phyloP scores from a whole-genome alignment of 1,140 invertebrate genomes.

The Orussus abietinus region DNA sequence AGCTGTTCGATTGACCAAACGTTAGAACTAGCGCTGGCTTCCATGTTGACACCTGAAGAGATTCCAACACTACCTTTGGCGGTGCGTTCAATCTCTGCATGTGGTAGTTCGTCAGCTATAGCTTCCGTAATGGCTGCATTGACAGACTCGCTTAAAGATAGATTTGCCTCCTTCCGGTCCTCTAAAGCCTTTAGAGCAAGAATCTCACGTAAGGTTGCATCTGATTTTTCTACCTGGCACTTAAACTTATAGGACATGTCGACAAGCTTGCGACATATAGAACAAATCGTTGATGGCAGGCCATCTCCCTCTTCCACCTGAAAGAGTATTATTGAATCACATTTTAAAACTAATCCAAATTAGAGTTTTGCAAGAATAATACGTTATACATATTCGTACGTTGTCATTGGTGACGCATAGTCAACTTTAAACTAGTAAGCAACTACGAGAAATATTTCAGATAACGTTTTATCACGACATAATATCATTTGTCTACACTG shows the following conservation, averaged over 20 bases:
- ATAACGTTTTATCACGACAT: no score
- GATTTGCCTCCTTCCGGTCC: not conserved
- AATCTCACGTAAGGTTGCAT: constrained; percentile 32
- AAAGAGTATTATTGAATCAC: no score
- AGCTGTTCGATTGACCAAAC: not conserved
- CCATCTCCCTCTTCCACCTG: constrained; percentile 48
- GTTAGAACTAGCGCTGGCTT: not conserved
- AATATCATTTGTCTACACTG: no score
- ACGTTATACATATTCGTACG: no score
- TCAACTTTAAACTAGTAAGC: no score
- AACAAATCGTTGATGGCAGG: constrained; percentile 45
- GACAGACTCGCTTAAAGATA: constrained; percentile 13
- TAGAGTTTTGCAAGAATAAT: not conserved
- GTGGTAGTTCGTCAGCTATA: constrained; percentile 12
- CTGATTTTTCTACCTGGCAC: constrained; percentile 46
- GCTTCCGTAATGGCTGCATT: constrained; percentile 16
- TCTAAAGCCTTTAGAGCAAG: constrained; percentile 12
- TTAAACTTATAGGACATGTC: constrained; percentile 49
- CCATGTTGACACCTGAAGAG: not conserved
- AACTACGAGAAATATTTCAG: no score
- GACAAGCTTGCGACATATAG: constrained; percentile 39
- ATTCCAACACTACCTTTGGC: not conserved
- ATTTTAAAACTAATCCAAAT: not conserved
- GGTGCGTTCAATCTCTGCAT: not conserved
- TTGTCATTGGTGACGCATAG: no score